Conservation (phyloP, 64 coral and sea anemone species). For the Dendronephthya gigantea region DNA sequence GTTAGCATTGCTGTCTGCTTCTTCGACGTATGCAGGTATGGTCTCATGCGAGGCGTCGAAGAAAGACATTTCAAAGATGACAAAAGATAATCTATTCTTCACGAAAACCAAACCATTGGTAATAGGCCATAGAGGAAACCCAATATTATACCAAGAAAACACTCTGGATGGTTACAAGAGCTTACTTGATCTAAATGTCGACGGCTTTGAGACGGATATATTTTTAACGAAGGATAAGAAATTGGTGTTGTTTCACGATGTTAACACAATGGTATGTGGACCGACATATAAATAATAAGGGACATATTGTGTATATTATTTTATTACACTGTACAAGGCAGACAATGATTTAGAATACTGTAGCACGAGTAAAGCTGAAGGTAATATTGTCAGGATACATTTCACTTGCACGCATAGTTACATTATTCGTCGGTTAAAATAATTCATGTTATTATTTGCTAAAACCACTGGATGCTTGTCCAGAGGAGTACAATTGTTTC, state of each 20-base stretch:
- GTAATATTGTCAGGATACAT: no score
- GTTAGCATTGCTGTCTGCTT: not conserved
- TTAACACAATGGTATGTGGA: constrained; percentile 60
- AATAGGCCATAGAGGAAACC: constrained; percentile 85
- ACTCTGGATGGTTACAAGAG: constrained; percentile 75
- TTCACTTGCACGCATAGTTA: no score
- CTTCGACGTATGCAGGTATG: not conserved
- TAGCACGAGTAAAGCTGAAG: no score
- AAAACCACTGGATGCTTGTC: no score
- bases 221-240: constrained; percentile 68
- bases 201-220: constrained; percentile 80
- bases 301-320: not conserved
- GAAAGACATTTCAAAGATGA: not conserved
- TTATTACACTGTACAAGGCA: not conserved
- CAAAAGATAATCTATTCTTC: constrained; percentile 46
- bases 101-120: constrained; percentile 60
- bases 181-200: constrained; percentile 49
- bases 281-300: not conserved
- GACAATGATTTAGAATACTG: no score
- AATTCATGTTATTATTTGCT: no score
- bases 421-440: no score
- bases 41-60: not conserved
- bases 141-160: constrained; percentile 67
- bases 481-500: no score
- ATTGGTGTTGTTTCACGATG: constrained; percentile 66